phyloP scores from a whole-genome alignment of 2,113 vertebrate genomes.

The Bambusicola thoracicus region DNA sequence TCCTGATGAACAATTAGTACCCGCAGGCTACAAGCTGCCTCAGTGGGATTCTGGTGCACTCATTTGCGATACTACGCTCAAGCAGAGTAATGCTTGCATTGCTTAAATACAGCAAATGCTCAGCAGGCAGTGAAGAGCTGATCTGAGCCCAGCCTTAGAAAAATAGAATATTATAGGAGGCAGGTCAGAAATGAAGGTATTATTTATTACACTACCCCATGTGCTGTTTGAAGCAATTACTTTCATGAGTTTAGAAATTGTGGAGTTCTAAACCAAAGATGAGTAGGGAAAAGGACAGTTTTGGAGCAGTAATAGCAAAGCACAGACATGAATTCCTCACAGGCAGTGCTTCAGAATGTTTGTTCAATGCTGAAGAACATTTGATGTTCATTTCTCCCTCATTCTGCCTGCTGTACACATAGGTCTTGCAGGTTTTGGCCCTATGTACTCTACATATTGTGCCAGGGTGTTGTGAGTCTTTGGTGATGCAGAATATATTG shows the following conservation, averaged over 20 bases:
- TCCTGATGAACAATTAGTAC: constrained; percentile 1
- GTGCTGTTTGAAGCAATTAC: not conserved
- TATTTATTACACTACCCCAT: not conserved
- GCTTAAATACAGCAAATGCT: not conserved
- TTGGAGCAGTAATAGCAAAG: not conserved
- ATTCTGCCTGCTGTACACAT: rapidly evolving
- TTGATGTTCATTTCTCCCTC: not conserved
- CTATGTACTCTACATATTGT: not conserved
- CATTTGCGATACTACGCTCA: not conserved
- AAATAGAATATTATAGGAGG: not conserved
- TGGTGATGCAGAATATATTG: not conserved
- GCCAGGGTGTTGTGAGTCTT: not conserved
- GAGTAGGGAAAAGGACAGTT: not conserved
- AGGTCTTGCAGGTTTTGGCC: not conserved
- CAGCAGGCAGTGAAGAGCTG: not conserved
- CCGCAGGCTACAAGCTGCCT: not conserved
- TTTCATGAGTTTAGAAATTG: not conserved
- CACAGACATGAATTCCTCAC: not conserved
- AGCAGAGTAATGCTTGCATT: not conserved
- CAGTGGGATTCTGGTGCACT: constrained; percentile 12
- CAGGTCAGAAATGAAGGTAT: not conserved
- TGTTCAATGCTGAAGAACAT: not conserved
- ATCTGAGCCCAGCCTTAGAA: not conserved
- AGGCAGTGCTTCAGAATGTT: not conserved
- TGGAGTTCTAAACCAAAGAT: not conserved